Evolutionary conservation across 1,140 invertebrate species (phyloP).

Genomic region (Bombus haemorrhoidalis): DNA sequence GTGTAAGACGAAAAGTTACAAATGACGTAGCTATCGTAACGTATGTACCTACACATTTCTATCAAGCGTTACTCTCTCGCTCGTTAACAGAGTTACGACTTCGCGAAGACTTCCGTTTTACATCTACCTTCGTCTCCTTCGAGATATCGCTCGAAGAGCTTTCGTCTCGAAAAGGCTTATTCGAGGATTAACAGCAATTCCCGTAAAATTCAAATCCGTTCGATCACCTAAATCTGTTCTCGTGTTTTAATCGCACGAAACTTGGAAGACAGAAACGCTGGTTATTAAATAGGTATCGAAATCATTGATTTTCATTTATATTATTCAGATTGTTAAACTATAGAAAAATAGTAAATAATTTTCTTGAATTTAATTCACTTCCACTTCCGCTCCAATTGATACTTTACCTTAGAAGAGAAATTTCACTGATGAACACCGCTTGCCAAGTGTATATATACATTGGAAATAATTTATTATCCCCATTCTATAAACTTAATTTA

Average conservation of each 20-base stretch:
- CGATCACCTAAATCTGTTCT: background rate
- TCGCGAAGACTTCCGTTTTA: constrained; percentile 17
- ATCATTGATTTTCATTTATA: background rate
- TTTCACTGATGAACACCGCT: background rate
- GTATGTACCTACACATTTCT: background rate
- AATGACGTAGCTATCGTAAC: background rate
- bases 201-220: background rate
- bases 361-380: background rate
- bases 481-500: background rate
- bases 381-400: no score
- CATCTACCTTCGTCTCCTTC: background rate
- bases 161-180: constrained; percentile 4
- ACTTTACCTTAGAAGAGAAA: background rate
- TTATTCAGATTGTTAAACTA: background rate
- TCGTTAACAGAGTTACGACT: constrained; percentile 23
- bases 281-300: background rate
- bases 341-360: background rate
- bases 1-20: background rate
- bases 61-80: background rate
- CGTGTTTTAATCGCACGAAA: background rate
- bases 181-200: constrained; percentile 5
- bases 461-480: background rate
- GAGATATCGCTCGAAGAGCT: background rate
- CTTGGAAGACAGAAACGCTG: background rate
- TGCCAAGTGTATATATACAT: background rate